A percentile compares a stretch with the other conserved stretches of the same genome.
Evolutionary conservation across 2,797 vertebrate genomes (phyloP).

Genomic region (Gallinago stenura): DNA sequence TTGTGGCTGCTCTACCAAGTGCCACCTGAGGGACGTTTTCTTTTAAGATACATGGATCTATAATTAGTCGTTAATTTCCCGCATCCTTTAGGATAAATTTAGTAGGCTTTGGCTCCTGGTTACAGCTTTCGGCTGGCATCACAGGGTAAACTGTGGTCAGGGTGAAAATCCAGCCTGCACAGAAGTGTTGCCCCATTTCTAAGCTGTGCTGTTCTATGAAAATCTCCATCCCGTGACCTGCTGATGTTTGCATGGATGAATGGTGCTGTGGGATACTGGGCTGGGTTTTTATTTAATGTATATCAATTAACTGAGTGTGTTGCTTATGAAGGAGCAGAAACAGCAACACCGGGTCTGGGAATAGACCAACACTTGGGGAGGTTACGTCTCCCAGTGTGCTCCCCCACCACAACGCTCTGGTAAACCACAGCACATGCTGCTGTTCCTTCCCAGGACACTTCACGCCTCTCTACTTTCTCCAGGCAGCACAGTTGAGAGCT

Average conservation of each 20-base stretch:
- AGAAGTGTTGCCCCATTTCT: neutral
- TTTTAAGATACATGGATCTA: conserved; percentile 77
- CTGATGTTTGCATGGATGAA: neutral
- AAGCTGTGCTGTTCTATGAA: rapidly evolving
- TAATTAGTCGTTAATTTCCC: conserved; percentile 81
- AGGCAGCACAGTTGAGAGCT: neutral
- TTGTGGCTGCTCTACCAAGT: conserved; percentile 72
- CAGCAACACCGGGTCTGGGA: neutral
- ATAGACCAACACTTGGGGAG: neutral
- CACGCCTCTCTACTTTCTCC: neutral
- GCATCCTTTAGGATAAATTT: conserved; percentile 82
- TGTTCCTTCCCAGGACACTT: neutral
- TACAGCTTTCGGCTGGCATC: conserved; percentile 78
- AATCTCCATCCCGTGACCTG: rapidly evolving
- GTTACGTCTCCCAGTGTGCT: neutral
- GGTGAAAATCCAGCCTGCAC: neutral
- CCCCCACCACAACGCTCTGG: neutral
- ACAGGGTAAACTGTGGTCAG: neutral
- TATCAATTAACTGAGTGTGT: neutral
- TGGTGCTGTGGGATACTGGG: rapidly evolving
- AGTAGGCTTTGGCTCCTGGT: conserved; percentile 83
- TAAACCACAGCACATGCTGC: neutral
- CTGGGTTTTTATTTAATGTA: neutral
- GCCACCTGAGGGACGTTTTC: conserved; percentile 75
- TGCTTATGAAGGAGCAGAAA: neutral